phyloP scores from a whole-genome alignment of 2,113 vertebrate species.

The Tricholaema leucomelas region DNA sequence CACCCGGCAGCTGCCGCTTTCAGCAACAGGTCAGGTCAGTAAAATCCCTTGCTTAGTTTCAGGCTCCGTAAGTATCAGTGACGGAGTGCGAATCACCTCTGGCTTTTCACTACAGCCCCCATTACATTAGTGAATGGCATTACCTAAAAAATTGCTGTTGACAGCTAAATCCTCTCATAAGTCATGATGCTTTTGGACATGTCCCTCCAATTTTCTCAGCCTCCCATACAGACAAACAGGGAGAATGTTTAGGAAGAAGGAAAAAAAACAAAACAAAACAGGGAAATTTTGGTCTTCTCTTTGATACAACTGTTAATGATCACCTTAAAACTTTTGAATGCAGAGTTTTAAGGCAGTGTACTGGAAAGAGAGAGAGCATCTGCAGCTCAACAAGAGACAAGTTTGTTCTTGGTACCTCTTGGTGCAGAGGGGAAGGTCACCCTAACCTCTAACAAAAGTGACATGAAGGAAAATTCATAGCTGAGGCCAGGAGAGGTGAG shows the following conservation, averaged over 20 bases:
- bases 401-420: not conserved
- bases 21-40: conserved; percentile 23
- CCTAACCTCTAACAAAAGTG: not conserved
- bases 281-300: not conserved
- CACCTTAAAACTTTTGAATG: not conserved
- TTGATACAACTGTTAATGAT: not conserved
- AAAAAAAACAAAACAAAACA: not conserved
- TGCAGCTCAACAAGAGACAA: not conserved
- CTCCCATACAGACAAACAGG: not conserved
- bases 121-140: not conserved
- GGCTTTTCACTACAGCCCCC: not conserved
- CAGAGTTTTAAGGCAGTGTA: not conserved
- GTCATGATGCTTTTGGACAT: not conserved
- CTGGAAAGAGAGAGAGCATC: not conserved
- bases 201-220: not conserved
- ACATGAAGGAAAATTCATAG: not conserved
- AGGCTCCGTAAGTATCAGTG: not conserved
- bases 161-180: not conserved
- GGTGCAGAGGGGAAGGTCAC: not conserved
- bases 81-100: not conserved
- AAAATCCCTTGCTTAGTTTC: not conserved
- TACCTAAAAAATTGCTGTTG: not conserved
- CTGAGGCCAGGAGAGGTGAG: not conserved
- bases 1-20: not conserved
- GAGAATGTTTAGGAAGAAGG: not conserved